These are phyloP conservation scores for Drosophila recens DNA, from an alignment of 2,888 invertebrate species.

Conservation along the genomic window DNA sequence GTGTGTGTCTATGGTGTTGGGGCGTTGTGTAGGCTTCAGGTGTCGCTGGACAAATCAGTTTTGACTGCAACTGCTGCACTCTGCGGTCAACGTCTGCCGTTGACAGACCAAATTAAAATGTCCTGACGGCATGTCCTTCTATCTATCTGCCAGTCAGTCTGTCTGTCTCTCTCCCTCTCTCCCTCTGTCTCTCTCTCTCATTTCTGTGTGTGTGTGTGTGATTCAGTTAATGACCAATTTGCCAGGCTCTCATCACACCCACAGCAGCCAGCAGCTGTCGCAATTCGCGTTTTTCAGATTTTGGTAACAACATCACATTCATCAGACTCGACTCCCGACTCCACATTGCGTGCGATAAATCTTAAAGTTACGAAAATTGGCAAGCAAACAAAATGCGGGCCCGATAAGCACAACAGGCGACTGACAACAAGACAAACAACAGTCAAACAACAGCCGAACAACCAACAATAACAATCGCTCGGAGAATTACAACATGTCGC, in stretches of 20 bases:
- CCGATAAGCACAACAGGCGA: slow-evolving; percentile 56
- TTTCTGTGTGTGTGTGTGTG: slow-evolving; percentile 35
- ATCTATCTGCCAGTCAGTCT: slow-evolving; percentile 50
- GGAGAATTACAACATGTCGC: slow-evolving; percentile 79
- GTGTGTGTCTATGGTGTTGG: neutral
- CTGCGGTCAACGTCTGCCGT: slow-evolving; percentile 70
- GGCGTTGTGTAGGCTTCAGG: slow-evolving; percentile 56
- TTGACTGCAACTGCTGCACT: slow-evolving; percentile 44
- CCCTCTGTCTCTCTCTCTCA: neutral
- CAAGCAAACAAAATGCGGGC: slow-evolving; percentile 64
- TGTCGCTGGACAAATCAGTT: slow-evolving; percentile 63
- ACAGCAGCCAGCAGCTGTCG: slow-evolving; percentile 67
- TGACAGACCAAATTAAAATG: slow-evolving; percentile 83
- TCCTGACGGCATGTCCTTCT: slow-evolving; percentile 60
- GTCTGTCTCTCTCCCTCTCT: slow-evolving; percentile 2
- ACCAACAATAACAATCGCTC: slow-evolving; percentile 41
- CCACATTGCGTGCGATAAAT: slow-evolving; percentile 63
- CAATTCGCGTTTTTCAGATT: slow-evolving; percentile 72
- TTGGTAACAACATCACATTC: slow-evolving; percentile 59
- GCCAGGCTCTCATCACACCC: slow-evolving; percentile 52
- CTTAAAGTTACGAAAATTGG: slow-evolving; percentile 72
- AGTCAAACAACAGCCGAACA: slow-evolving; percentile 33
- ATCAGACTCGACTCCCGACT: slow-evolving; percentile 47
- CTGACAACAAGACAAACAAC: slow-evolving; percentile 45
- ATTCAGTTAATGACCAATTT: slow-evolving; percentile 79